These are phyloP conservation scores for Sebastes paucispinis DNA, from an alignment of 2,797 vertebrate species.

Conservation along the genomic window DNA sequence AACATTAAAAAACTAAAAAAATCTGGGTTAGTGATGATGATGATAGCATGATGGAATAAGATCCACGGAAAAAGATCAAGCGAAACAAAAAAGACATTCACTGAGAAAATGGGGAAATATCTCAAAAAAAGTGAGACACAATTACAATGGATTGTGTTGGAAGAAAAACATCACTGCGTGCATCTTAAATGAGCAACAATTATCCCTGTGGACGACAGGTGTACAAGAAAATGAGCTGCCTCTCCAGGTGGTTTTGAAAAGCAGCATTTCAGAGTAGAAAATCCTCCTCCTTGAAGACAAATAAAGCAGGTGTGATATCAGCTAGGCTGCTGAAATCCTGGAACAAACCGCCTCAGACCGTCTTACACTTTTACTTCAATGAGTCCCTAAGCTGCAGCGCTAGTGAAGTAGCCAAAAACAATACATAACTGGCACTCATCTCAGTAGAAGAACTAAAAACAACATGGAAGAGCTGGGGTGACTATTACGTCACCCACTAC, in stretches of 20 bases:
- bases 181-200: constrained; percentile 37
- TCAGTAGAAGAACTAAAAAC: not conserved
- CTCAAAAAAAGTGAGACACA: constrained; percentile 6
- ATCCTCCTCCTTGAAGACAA: constrained; percentile 31
- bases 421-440: not conserved
- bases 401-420: not conserved
- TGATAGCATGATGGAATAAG: not conserved
- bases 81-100: not conserved
- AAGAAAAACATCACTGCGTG: constrained; percentile 15
- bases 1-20: not conserved
- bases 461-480: not conserved
- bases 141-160: constrained; percentile 6
- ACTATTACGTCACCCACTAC: not conserved
- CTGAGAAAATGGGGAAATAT: not conserved
- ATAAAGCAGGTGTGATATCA: constrained; percentile 48
- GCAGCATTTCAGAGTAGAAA: constrained; percentile 31
- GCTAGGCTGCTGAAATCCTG: constrained; percentile 18
- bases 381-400: constrained; percentile 6
- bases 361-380: constrained; percentile 11
- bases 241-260: constrained; percentile 52
- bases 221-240: constrained; percentile 44
- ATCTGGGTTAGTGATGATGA: fast-evolving
- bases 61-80: not conserved
- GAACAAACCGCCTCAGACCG: constrained; percentile 17
- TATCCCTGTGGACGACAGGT: constrained; percentile 57